Conservation (phyloP, 2,113 vertebrate species). For the Piaya cayana region DNA sequence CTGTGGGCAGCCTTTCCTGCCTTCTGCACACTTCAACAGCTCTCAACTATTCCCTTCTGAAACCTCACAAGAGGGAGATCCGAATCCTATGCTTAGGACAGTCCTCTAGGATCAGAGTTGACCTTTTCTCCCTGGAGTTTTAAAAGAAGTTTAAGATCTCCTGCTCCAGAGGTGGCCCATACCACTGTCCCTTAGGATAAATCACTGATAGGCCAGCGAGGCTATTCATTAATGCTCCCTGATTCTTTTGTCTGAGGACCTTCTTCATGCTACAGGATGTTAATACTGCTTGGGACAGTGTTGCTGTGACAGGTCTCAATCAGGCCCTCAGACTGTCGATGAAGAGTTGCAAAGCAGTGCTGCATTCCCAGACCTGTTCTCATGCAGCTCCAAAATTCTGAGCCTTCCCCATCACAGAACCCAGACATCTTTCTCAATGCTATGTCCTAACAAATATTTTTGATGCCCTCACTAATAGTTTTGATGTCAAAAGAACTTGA, state of each 20-base stretch:
- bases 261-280: not conserved
- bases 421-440: not conserved
- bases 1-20: not conserved
- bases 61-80: not conserved
- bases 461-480: not conserved
- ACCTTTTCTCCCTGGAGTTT: not conserved
- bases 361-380: not conserved
- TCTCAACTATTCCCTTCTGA: not conserved
- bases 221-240: not conserved
- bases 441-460: not conserved
- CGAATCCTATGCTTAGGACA: not conserved
- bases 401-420: not conserved
- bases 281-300: not conserved
- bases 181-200: not conserved
- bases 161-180: not conserved
- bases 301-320: not conserved
- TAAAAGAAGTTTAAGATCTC: not conserved
- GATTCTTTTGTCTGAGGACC: not conserved
- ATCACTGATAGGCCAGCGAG: fast-evolving
- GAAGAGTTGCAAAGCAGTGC: not conserved
- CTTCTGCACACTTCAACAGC: not conserved
- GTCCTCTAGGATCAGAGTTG: not conserved
- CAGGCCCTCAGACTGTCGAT: not conserved
- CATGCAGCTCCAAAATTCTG: not conserved
- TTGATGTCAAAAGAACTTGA: not conserved